These are phyloP conservation scores for Epiperipatus broadwayi DNA, from an alignment of 2,888 invertebrate genomes.

Conservation along the genomic window DNA sequence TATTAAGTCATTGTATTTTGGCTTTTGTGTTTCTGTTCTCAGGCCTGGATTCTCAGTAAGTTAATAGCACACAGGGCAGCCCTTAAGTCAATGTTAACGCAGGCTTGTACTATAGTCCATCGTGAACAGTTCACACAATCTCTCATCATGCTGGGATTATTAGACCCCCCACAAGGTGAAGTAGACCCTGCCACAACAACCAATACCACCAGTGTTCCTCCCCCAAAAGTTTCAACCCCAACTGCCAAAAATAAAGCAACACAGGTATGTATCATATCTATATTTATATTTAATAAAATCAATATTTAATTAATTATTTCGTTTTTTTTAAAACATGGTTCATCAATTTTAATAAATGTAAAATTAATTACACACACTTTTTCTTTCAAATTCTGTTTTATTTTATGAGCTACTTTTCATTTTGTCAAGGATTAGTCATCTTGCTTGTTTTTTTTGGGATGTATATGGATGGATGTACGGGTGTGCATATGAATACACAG, in stretches of 20 bases:
- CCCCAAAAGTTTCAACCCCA: too few relatives aligned
- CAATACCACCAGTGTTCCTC: constrained; percentile 14
- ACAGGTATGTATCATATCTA: not conserved
- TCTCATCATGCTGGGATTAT: constrained; percentile 37
- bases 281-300: constrained; percentile 1
- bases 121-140: constrained; percentile 42
- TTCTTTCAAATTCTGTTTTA: too few relatives aligned
- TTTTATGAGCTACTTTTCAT: too few relatives aligned
- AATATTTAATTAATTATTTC: constrained; percentile 5
- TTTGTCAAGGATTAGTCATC: too few relatives aligned
- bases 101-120: constrained; percentile 40
- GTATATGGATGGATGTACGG: too few relatives aligned
- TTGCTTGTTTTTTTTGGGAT: too few relatives aligned
- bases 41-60: constrained; percentile 29
- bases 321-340: too few relatives aligned
- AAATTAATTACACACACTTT: too few relatives aligned
- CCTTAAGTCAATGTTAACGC: constrained; percentile 24
- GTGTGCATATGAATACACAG: too few relatives aligned
- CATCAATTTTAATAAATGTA: too few relatives aligned
- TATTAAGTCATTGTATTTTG: not conserved
- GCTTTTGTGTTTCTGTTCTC: constrained; percentile 13
- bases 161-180: constrained; percentile 25
- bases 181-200: constrained; percentile 13
- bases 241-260: too few relatives aligned
- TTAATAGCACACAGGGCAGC: constrained; percentile 23